Evolutionary conservation across 2,888 invertebrate genomes (phyloP).

Genomic region (Ligdia adustata): DNA sequence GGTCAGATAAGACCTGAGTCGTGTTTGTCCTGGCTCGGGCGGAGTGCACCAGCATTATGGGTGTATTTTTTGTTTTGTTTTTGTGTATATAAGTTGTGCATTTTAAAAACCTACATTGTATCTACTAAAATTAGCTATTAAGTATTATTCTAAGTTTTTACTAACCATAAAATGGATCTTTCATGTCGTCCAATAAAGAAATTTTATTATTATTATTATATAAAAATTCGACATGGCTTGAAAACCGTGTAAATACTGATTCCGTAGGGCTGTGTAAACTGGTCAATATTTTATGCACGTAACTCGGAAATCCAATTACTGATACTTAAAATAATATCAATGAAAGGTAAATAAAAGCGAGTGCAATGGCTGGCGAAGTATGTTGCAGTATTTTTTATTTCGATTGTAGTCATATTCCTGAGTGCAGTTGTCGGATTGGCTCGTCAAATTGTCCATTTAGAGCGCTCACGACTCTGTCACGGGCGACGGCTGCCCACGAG

Average conservation of each 20-base stretch:
- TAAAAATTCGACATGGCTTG: conserved; percentile 1
- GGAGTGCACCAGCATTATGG: no score
- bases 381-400: conserved; percentile 13
- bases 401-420: conserved; percentile 17
- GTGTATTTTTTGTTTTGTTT: no score
- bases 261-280: not conserved
- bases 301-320: not conserved
- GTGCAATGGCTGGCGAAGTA: not conserved
- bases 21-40: no score
- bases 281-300: not conserved
- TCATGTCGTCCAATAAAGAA: no score
- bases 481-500: conserved; percentile 33
- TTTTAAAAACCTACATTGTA: no score
- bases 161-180: no score
- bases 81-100: no score
- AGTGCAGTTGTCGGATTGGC: conserved; percentile 32
- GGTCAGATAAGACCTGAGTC: no score
- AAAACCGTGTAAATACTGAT: not conserved
- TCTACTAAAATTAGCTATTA: no score
- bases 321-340: not conserved
- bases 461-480: conserved; percentile 38
- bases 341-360: not conserved
- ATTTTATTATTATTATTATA: no score
- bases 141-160: no score
- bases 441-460: conserved; percentile 35